A percentile compares a stretch with the other conserved stretches of the same genome.
phyloP scores from a whole-genome alignment of 2,888 invertebrate genomes.

The Troglohyphantes excavatus region DNA sequence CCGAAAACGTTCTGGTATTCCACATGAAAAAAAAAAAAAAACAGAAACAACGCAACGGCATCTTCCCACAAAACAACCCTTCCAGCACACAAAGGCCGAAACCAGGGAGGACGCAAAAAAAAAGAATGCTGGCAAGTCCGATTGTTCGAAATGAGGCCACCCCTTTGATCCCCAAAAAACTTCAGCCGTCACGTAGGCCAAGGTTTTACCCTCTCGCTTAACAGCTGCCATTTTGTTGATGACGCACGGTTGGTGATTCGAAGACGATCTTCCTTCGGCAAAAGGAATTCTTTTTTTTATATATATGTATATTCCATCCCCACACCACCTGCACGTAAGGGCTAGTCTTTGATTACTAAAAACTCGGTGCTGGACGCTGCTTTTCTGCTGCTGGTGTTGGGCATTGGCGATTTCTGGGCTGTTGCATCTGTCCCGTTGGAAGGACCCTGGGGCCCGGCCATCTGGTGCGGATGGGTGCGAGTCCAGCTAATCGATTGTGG shows the following conservation, averaged over 20 bases:
- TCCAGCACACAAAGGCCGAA: neutral
- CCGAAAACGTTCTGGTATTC: slow-evolving; percentile 25
- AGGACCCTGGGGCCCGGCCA: slow-evolving; percentile 22
- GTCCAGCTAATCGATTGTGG: slow-evolving; percentile 58
- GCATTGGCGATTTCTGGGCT: slow-evolving; percentile 45
- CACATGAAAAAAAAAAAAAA: neutral
- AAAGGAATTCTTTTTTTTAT: slow-evolving; percentile 60
- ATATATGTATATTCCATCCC: neutral
- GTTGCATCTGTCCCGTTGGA: slow-evolving; percentile 54
- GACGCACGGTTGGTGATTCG: slow-evolving; percentile 33
- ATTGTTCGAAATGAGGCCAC: slow-evolving; percentile 77
- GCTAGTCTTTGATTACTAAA: slow-evolving; percentile 43
- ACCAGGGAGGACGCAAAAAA: neutral
- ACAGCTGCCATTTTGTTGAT: slow-evolving; percentile 58
- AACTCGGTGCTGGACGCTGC: slow-evolving; percentile 29
- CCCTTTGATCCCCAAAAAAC: slow-evolving; percentile 70
- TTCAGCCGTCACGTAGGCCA: slow-evolving; percentile 70
- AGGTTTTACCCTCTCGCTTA: slow-evolving; percentile 70
- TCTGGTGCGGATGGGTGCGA: slow-evolving; percentile 55
- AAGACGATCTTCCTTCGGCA: slow-evolving; percentile 63
- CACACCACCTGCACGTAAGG: slow-evolving; percentile 71
- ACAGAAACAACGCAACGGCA: slow-evolving; percentile 52
- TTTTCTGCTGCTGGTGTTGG: slow-evolving; percentile 37
- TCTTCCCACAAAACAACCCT: slow-evolving; percentile 61
- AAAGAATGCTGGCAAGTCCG: slow-evolving; percentile 58